Conservation (phyloP, 2,113 vertebrate species). For the Thymallus thymallus region DNA sequence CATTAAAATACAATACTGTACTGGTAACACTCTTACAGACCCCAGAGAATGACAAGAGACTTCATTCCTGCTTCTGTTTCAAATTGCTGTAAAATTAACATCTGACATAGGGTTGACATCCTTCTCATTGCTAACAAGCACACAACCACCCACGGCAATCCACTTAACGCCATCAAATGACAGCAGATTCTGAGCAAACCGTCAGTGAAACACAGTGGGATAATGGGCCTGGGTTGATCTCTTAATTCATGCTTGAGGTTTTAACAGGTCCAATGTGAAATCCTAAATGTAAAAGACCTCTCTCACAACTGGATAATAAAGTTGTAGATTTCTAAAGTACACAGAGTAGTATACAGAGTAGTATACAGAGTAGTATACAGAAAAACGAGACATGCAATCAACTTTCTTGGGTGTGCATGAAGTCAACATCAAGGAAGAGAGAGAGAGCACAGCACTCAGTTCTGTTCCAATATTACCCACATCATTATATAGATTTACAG, state of each 20-base stretch:
- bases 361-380: constrained; percentile 16
- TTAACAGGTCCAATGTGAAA: not conserved
- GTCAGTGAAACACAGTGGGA: no score
- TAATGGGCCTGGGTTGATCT: not conserved
- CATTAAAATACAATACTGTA: no score
- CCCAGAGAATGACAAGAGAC: no score
- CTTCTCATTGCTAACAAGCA: not conserved
- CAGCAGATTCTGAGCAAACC: not conserved
- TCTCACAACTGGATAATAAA: not conserved
- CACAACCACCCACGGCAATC: no score
- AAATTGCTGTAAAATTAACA: no score
- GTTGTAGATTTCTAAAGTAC: constrained; percentile 5
- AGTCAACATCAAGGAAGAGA: not conserved
- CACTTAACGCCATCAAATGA: not conserved
- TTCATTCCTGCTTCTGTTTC: no score
- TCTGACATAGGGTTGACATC: not conserved
- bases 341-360: not conserved
- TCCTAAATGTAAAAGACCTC: not conserved
- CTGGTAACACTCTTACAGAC: no score
- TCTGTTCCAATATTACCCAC: not conserved
- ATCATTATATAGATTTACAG: not conserved
- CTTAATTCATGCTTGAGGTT: not conserved
- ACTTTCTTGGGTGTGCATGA: constrained; percentile 14
- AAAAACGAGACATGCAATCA: constrained; percentile 39
- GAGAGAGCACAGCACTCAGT: not conserved